phyloP scores from a whole-genome alignment of 2,797 vertebrate genomes.

The Hapalemur alaotrensis region DNA sequence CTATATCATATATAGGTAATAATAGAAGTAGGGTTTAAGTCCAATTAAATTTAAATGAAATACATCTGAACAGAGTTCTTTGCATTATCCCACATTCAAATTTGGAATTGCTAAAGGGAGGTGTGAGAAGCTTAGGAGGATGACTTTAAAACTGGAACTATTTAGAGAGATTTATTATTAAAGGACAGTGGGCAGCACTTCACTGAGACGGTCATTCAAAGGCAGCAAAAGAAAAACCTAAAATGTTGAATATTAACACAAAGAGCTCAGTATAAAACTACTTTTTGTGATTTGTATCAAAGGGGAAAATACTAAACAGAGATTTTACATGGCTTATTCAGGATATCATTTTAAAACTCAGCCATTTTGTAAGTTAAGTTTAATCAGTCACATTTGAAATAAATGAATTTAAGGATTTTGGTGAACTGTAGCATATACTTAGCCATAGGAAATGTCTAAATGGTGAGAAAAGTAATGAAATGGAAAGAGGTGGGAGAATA shows the following conservation, averaged over 20 bases:
- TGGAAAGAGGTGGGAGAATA: background rate
- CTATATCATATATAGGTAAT: background rate
- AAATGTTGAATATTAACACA: slow-evolving; percentile 39
- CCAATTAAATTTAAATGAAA: slow-evolving; percentile 38
- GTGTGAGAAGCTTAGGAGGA: background rate
- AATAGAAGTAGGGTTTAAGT: background rate
- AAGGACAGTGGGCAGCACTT: background rate
- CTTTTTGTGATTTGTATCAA: slow-evolving; percentile 45
- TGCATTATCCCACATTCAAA: background rate
- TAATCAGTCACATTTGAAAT: slow-evolving; percentile 43
- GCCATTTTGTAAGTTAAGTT: slow-evolving; percentile 42
- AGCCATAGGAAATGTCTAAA: slow-evolving; percentile 45
- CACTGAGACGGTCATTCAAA: slow-evolving; percentile 35
- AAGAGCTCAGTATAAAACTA: background rate
- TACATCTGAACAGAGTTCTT: slow-evolving; percentile 18
- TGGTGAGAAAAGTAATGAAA: slow-evolving; percentile 22
- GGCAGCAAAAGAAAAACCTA: background rate
- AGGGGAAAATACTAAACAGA: background rate
- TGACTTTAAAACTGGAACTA: slow-evolving; percentile 32
- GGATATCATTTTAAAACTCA: slow-evolving; percentile 40
- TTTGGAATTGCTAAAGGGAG: background rate
- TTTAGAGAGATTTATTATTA: slow-evolving; percentile 38
- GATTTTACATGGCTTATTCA: slow-evolving; percentile 26
- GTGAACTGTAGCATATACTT: slow-evolving; percentile 5
- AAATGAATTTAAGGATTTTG: slow-evolving; percentile 19